Evolutionary conservation across 1,140 invertebrate species (phyloP).

Genomic region (Hermetia illucens): DNA sequence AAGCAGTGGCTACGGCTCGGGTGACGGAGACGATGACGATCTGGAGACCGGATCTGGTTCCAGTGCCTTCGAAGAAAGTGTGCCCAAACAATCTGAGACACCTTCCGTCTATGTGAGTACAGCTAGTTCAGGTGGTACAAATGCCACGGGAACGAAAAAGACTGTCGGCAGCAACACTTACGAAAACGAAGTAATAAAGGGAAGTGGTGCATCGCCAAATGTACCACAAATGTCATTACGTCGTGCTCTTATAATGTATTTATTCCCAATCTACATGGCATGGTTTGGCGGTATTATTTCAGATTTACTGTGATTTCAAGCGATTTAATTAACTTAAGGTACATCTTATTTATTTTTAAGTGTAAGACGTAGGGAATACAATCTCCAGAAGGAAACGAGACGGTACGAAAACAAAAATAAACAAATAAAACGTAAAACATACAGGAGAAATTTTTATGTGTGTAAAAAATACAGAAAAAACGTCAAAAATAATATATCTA

Average conservation of each 20-base stretch:
- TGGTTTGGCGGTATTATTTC: slow-evolving; percentile 70
- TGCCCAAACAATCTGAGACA: slow-evolving; percentile 21
- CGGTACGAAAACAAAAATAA: too few species aligned
- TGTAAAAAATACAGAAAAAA: too few species aligned
- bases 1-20: slow-evolving; percentile 44
- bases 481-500: too few species aligned
- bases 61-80: slow-evolving; percentile 12
- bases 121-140: slow-evolving; percentile 9
- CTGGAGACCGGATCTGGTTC: slow-evolving; percentile 34
- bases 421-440: too few species aligned
- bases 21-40: slow-evolving; percentile 31
- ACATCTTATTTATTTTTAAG: not conserved
- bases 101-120: slow-evolving; percentile 15
- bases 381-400: too few species aligned
- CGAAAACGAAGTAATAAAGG: slow-evolving; percentile 6
- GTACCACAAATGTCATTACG: slow-evolving; percentile 42
- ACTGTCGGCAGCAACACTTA: slow-evolving; percentile 6
- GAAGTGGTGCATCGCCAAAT: slow-evolving; percentile 26
- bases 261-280: slow-evolving; percentile 63
- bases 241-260: slow-evolving; percentile 53
- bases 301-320: slow-evolving; percentile 56
- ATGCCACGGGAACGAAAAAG: slow-evolving; percentile 16
- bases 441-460: too few species aligned
- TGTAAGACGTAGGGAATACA: too few species aligned
- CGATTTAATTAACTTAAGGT: not conserved